A percentile compares a stretch with the other conserved stretches of the same genome.
These are phyloP conservation scores for Drosophila varians DNA, from an alignment of 1,140 invertebrate species.

Conservation along the genomic window DNA sequence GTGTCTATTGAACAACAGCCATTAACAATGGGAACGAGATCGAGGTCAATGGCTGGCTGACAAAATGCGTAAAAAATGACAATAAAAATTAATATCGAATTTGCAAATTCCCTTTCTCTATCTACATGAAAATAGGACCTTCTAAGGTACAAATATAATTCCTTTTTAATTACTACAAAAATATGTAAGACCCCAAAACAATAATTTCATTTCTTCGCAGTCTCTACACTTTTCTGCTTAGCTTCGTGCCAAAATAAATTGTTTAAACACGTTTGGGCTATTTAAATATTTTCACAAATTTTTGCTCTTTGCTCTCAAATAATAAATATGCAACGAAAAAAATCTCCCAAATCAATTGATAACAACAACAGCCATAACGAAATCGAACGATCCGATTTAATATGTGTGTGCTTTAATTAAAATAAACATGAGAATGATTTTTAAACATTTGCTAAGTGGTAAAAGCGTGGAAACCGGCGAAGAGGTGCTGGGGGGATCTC, in stretches of 20 bases:
- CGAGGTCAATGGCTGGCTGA: constrained; percentile 70
- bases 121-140: no score
- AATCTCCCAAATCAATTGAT: constrained; percentile 56
- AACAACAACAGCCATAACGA: constrained; percentile 24
- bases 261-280: constrained; percentile 71
- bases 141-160: background rate
- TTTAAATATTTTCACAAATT: constrained; percentile 77
- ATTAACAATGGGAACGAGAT: constrained; percentile 41
- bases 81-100: constrained; percentile 1
- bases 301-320: constrained; percentile 31
- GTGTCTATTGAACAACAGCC: constrained; percentile 36
- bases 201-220: constrained; percentile 33
- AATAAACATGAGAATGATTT: constrained; percentile 74
- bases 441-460: constrained; percentile 59
- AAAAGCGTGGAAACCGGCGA: background rate
- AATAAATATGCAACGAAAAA: constrained; percentile 30
- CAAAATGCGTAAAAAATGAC: constrained; percentile 47
- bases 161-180: background rate
- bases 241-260: constrained; percentile 29
- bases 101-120: background rate
- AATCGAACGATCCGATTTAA: constrained; percentile 52
- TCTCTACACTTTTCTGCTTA: background rate
- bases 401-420: constrained; percentile 64
- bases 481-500: background rate
- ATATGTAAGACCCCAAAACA: background rate